Evolutionary conservation across 2,888 invertebrate genomes (phyloP).

Genomic region (Chrysolina americana): DNA sequence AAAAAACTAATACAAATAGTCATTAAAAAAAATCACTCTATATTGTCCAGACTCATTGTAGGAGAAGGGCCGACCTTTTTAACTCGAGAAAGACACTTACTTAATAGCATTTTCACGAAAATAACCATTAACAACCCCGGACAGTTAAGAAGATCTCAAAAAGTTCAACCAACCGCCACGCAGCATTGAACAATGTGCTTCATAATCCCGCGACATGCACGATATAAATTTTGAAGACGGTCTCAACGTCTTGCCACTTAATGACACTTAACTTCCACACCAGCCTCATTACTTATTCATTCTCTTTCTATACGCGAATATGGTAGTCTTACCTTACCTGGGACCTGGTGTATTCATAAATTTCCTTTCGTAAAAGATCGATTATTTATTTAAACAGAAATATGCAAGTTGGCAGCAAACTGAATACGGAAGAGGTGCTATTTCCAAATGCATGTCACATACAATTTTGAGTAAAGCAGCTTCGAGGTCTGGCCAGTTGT

Average conservation of each 20-base stretch:
- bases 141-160: not conserved
- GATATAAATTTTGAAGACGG: conserved; percentile 12
- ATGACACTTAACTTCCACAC: conserved; percentile 27
- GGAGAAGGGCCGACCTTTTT: too few species aligned
- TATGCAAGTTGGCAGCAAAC: not conserved
- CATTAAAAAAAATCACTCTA: too few species aligned
- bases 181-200: conserved; percentile 4
- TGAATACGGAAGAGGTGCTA: not conserved
- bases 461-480: not conserved
- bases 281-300: conserved; percentile 25
- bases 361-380: not conserved
- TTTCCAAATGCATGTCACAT: not conserved
- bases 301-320: conserved; percentile 1
- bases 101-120: not conserved
- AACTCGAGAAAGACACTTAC: too few species aligned
- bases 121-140: not conserved
- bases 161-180: conserved; percentile 2
- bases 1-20: too few species aligned
- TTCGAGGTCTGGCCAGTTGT: not conserved
- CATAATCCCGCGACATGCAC: conserved; percentile 3
- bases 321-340: not conserved
- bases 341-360: not conserved
- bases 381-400: conserved; percentile 13
- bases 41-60: too few species aligned
- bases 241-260: conserved; percentile 22